phyloP scores from a whole-genome alignment of 2,797 vertebrate genomes.

The Argentina silus region DNA sequence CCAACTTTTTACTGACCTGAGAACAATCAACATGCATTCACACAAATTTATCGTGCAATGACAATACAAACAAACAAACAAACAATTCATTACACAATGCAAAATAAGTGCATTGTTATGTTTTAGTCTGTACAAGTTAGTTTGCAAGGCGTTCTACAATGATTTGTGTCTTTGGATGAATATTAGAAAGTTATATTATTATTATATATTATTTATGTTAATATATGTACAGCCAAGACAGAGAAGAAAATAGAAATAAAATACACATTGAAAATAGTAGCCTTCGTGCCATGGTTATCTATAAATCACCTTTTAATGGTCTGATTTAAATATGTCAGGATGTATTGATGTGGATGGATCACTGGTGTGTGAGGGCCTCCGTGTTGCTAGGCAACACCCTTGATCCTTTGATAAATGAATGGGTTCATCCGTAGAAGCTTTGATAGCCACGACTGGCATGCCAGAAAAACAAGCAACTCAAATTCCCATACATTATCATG shows the following conservation, averaged over 20 bases:
- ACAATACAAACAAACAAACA: constrained; percentile 17
- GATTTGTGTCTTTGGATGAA: constrained; percentile 45
- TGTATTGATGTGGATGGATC: constrained; percentile 44
- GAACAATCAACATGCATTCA: constrained; percentile 48
- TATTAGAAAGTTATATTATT: constrained; percentile 42
- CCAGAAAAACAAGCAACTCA: constrained; percentile 28
- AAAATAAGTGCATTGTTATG: constrained; percentile 68
- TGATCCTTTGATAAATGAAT: constrained; percentile 69
- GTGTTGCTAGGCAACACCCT: constrained; percentile 69
- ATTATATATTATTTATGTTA: constrained; percentile 39
- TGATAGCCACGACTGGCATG: constrained; percentile 20
- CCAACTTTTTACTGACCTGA: constrained; percentile 49
- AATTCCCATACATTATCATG: constrained; percentile 41
- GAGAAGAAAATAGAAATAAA: constrained; percentile 34
- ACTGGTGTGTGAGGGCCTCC: constrained; percentile 45
- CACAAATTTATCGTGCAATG: constrained; percentile 28
- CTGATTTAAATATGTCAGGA: constrained; percentile 11
- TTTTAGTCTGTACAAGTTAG: constrained; percentile 52
- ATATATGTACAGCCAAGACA: constrained; percentile 46
- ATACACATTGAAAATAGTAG: constrained; percentile 59
- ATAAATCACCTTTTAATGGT: constrained; percentile 40
- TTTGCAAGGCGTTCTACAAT: constrained; percentile 58
- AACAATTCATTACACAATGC: constrained; percentile 40
- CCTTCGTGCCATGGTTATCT: constrained; percentile 57
- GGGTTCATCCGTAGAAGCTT: constrained; percentile 63